phyloP scores from a whole-genome alignment of 2,888 invertebrate genomes.

The Noctuana brunneofusca region DNA sequence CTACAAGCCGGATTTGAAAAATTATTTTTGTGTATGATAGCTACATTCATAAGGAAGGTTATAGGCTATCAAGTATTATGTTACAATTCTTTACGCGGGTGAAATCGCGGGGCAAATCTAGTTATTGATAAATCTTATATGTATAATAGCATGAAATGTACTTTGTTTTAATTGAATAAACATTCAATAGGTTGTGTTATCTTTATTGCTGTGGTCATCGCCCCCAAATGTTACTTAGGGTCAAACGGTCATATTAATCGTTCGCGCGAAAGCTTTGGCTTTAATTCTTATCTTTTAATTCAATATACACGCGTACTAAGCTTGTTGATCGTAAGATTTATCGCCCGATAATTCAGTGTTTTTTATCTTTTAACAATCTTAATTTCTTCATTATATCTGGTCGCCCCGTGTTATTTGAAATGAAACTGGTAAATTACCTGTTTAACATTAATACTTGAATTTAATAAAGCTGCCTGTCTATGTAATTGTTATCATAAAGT shows the following conservation, averaged over 20 bases:
- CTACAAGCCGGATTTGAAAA: too few relatives aligned
- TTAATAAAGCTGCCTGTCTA: too few relatives aligned
- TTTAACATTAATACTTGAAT: conserved; percentile 36
- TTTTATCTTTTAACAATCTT: conserved; percentile 66
- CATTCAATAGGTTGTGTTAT: conserved; percentile 52
- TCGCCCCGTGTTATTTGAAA: conserved; percentile 44
- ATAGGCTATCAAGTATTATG: too few relatives aligned
- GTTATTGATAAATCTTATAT: background rate
- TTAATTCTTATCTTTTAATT: conserved; percentile 73
- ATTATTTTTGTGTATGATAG: too few relatives aligned
- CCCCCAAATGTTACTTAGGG: conserved; percentile 51
- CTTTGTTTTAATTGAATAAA: conserved; percentile 48
- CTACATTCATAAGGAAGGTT: too few relatives aligned
- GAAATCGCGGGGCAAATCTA: too few relatives aligned
- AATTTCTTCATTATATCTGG: conserved; percentile 68
- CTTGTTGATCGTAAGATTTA: conserved; percentile 67
- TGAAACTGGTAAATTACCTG: conserved; percentile 44
- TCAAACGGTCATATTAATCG: conserved; percentile 63
- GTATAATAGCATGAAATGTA: background rate
- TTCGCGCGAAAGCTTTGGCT: conserved; percentile 57
- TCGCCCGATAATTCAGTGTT: conserved; percentile 58
- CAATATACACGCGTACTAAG: conserved; percentile 67
- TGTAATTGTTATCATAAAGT: too few relatives aligned
- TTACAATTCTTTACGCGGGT: too few relatives aligned
- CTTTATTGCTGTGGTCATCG: conserved; percentile 53